Percentiles rank a stretch among this genome's conserved stretches.
Conservation (phyloP, 2,888 invertebrate species). For the Monopis laevigella region DNA sequence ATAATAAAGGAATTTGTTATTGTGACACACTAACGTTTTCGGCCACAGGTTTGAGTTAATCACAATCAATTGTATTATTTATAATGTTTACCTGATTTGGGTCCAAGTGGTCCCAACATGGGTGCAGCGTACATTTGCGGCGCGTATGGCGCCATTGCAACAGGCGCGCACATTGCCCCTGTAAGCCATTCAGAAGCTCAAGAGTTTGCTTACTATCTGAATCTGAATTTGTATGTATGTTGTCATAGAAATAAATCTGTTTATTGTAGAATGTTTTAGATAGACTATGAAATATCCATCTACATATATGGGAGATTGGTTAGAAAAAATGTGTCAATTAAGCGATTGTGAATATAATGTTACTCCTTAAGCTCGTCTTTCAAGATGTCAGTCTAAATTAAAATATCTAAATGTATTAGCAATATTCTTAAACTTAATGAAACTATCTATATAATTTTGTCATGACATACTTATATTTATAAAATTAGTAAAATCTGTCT, state of each 20-base stretch:
- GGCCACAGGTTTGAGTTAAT: background rate
- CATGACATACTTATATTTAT: too few species aligned
- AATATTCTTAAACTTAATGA: too few species aligned
- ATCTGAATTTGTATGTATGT: slow-evolving; percentile 13
- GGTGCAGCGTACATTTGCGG: slow-evolving; percentile 73
- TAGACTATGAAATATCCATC: too few species aligned
- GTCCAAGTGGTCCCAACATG: slow-evolving; percentile 61
- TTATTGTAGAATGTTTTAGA: background rate
- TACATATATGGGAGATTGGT: too few species aligned
- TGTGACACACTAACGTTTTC: background rate
- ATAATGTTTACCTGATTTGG: slow-evolving; percentile 43
- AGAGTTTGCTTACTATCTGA: slow-evolving; percentile 20
- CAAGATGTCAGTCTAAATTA: too few species aligned
- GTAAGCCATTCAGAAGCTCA: slow-evolving; percentile 23
- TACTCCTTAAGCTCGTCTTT: too few species aligned
- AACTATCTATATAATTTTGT: too few species aligned
- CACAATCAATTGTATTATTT: background rate
- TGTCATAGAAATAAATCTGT: background rate
- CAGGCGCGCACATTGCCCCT: slow-evolving; percentile 18
- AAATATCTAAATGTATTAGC: too few species aligned
- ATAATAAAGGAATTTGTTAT: background rate
- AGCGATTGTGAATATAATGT: too few species aligned
- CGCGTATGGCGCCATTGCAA: slow-evolving; percentile 42
- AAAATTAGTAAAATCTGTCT: too few species aligned
- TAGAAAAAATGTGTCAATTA: too few species aligned